phyloP scores from a whole-genome alignment of 2,888 invertebrate genomes.

The Tenthredo notha region DNA sequence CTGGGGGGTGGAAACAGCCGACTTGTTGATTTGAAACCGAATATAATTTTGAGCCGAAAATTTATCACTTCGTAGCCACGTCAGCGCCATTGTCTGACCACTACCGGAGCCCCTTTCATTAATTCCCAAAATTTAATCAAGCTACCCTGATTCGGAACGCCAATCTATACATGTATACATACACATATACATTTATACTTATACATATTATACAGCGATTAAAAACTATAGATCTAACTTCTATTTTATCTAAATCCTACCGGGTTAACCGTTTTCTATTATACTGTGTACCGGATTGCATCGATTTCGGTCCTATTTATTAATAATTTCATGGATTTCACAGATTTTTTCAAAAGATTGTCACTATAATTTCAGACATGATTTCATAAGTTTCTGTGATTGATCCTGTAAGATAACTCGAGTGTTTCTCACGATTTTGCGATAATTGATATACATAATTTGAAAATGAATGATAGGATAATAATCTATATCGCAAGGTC shows the following conservation, averaged over 20 bases:
- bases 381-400: background rate
- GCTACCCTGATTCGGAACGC: slow-evolving; percentile 55
- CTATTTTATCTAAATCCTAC: background rate
- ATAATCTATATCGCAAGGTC: background rate
- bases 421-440: background rate
- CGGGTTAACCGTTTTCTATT: background rate
- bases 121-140: slow-evolving; percentile 72
- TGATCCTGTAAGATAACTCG: background rate
- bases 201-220: background rate
- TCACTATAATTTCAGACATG: background rate
- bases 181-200: background rate
- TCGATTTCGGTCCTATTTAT: background rate
- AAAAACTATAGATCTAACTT: background rate
- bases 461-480: background rate
- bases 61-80: slow-evolving; percentile 25
- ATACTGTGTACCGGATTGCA: background rate
- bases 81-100: slow-evolving; percentile 52
- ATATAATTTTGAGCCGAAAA: slow-evolving; percentile 36
- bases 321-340: background rate
- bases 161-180: background rate
- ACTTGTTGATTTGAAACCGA: slow-evolving; percentile 46
- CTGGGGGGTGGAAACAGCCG: slow-evolving; percentile 14
- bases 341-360: background rate
- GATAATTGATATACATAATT: background rate
- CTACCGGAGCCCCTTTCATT: slow-evolving; percentile 65